Conservation (phyloP, 1,140 invertebrate genomes). For the Liolophura sinensis region DNA sequence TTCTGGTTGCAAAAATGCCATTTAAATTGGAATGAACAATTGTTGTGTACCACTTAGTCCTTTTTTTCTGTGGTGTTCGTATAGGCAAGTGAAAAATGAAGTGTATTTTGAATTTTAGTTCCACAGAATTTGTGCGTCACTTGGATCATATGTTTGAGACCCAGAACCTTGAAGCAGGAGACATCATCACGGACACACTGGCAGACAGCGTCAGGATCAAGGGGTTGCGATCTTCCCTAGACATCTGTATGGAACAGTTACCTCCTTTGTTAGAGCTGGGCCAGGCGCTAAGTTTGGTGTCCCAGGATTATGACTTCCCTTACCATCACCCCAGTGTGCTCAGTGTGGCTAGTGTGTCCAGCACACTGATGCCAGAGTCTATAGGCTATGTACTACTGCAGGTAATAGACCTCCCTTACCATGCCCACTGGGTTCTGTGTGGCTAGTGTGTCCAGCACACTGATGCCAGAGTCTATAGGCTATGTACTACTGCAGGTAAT, state of each 20-base stretch:
- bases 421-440: constrained; percentile 47
- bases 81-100: background rate
- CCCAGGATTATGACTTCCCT: constrained; percentile 45
- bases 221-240: constrained; percentile 46
- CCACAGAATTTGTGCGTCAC: constrained; percentile 37
- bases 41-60: no score
- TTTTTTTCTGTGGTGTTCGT: constrained; percentile 7
- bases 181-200: constrained; percentile 14
- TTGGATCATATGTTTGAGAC: constrained; percentile 52
- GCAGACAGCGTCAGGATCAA: constrained; percentile 28
- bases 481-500: constrained; percentile 52
- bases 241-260: constrained; percentile 48
- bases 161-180: constrained; percentile 47
- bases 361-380: constrained; percentile 49
- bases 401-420: constrained; percentile 53
- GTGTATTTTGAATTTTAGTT: constrained; percentile 24
- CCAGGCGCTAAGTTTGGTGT: constrained; percentile 26
- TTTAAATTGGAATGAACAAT: no score
- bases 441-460: constrained; percentile 35
- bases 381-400: constrained; percentile 52
- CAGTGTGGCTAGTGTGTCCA: constrained; percentile 40
- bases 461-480: constrained; percentile 53
- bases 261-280: constrained; percentile 53
- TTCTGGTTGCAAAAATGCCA: no score
- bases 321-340: constrained; percentile 52